A percentile compares a stretch with the other conserved stretches of the same genome.
These are phyloP conservation scores for Okapia johnstoni DNA, from an alignment of 2,113 vertebrate species.

Conservation along the genomic window DNA sequence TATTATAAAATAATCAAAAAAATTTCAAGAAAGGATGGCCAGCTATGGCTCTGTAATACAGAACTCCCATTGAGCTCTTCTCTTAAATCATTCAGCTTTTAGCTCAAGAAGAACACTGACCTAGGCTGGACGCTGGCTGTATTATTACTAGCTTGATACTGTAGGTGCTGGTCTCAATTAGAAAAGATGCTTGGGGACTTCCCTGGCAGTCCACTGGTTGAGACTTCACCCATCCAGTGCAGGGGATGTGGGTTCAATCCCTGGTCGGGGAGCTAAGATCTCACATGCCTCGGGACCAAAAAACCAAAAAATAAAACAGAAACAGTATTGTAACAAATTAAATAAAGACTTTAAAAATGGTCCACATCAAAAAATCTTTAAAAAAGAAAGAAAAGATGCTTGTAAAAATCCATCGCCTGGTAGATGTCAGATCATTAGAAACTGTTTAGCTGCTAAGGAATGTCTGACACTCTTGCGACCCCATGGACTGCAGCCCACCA, in stretches of 20 bases:
- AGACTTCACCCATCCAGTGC: neutral
- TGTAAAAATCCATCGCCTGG: neutral
- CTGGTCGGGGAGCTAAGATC: neutral
- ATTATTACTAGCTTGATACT: neutral
- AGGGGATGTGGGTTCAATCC: neutral
- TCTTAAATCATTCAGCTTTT: neutral
- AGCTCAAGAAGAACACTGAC: neutral
- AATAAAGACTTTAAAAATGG: neutral
- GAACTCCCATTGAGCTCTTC: neutral
- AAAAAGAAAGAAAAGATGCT: neutral
- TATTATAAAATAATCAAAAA: neutral
- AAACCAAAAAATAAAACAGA: neutral
- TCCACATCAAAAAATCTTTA: neutral
- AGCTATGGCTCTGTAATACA: neutral
- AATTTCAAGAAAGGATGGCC: neutral
- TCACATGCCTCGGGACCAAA: neutral
- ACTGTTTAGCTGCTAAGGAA: neutral
- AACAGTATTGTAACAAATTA: neutral
- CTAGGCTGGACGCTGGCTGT: neutral
- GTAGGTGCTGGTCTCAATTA: neutral
- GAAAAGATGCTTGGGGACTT: neutral
- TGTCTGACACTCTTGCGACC: neutral
- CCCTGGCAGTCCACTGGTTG: neutral
- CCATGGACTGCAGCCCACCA: neutral
- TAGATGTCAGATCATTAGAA: neutral